Percentiles rank a stretch among this genome's conserved stretches.
These are phyloP conservation scores for Ormia ochracea DNA, from an alignment of 2,888 invertebrate species.

Conservation along the genomic window DNA sequence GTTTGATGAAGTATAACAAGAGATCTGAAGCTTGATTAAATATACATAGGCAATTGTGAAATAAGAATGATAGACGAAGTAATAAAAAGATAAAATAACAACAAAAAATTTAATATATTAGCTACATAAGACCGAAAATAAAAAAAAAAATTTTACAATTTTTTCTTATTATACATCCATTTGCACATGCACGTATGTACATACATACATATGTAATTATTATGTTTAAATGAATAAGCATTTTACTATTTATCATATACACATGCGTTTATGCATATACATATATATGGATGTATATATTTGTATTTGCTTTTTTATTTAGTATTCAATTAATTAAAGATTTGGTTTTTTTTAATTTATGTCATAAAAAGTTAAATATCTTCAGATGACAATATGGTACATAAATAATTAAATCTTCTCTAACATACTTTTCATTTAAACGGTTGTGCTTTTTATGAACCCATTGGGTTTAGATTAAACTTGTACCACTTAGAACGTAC, in stretches of 20 bases:
- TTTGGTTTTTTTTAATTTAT: constrained; percentile 46
- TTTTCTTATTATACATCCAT: constrained; percentile 33
- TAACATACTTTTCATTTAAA: constrained; percentile 62
- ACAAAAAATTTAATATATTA: constrained; percentile 50
- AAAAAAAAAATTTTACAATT: constrained; percentile 58
- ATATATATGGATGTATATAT: constrained; percentile 65
- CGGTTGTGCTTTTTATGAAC: constrained; percentile 71
- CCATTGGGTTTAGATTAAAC: constrained; percentile 77
- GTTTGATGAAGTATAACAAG: too few relatives aligned
- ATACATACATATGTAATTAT: constrained; percentile 12
- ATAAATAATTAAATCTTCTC: constrained; percentile 38
- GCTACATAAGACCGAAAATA: constrained; percentile 49
- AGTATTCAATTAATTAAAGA: constrained; percentile 53
- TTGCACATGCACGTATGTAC: neutral
- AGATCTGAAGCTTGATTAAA: too few relatives aligned
- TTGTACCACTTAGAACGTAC: constrained; percentile 70
- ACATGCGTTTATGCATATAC: constrained; percentile 41
- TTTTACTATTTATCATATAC: constrained; percentile 56
- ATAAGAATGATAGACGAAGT: too few relatives aligned
- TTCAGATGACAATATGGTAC: constrained; percentile 44
- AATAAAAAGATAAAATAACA: too few relatives aligned
- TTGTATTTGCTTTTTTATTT: constrained; percentile 44
- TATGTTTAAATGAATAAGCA: constrained; percentile 60
- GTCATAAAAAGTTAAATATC: constrained; percentile 47
- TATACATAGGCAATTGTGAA: too few relatives aligned